phyloP scores from a whole-genome alignment of 2,113 vertebrate genomes.

The Micromys minutus region DNA sequence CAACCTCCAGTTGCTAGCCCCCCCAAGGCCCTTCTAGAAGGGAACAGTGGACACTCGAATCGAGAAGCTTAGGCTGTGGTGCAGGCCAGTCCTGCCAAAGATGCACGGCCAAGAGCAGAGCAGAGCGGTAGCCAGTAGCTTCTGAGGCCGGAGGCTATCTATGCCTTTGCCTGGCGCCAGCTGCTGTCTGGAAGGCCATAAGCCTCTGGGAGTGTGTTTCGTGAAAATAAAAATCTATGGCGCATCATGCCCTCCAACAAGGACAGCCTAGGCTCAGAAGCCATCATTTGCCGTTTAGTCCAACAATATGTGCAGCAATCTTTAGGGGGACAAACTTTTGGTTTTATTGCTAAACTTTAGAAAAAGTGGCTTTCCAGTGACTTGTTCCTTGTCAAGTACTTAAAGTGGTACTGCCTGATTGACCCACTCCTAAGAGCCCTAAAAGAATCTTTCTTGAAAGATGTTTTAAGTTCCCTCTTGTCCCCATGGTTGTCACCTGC shows the following conservation, averaged over 20 bases:
- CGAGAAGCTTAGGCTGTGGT: not conserved
- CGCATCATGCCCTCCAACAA: conserved; percentile 66
- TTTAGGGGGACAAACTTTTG: conserved; percentile 53
- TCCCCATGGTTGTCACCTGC: conserved; percentile 47
- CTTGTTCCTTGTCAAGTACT: not conserved
- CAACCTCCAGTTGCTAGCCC: not conserved
- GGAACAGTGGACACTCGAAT: not conserved
- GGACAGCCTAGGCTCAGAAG: conserved; percentile 42
- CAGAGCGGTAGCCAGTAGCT: conserved; percentile 22
- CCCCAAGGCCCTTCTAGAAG: conserved; percentile 18
- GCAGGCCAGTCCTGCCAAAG: conserved; percentile 15
- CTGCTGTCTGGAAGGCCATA: conserved; percentile 72
- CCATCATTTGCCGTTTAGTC: not conserved
- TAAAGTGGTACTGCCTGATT: not conserved
- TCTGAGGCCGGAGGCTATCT: conserved; percentile 22
- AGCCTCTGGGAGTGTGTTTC: conserved; percentile 65
- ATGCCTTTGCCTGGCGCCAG: conserved; percentile 61
- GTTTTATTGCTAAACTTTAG: conserved; percentile 60
- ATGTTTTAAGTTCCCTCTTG: not conserved
- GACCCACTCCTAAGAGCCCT: not conserved
- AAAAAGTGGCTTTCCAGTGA: conserved; percentile 51
- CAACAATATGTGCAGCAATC: not conserved
- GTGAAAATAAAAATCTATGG: conserved; percentile 71
- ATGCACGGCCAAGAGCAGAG: conserved; percentile 43
- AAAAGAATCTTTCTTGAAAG: not conserved